Base-by-base conservation (phyloP, 1,140 invertebrate genomes). In the Drosophila repletoides region DNA sequence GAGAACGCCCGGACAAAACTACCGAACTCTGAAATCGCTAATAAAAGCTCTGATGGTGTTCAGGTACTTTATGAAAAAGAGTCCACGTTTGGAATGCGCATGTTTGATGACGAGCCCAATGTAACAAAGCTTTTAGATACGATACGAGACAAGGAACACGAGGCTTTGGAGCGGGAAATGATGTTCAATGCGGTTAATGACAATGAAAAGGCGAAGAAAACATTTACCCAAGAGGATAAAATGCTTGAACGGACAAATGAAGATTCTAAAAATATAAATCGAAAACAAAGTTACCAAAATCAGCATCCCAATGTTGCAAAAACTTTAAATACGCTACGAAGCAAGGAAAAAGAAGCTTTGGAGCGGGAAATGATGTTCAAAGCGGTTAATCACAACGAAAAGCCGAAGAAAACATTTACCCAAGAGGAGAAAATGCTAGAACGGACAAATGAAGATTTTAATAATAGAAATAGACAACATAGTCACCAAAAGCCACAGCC, bases 51-150 rank as follows among this genome's bases (percentile, higher is more conserved):
- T 3, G 34, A 38, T 2, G 29, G 1, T 1, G 7, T 28, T n/a
- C 5, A 49, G 7, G 2, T 43, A 15, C 28, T 49, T 5, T 33
- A 60, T 15, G 46, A 45, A 0, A 24, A 45, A 17, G 56, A 67
- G 12, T 22, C 36, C 0, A 36, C 9, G 28, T 12, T 15, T 10
- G 14, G 15, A 4, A 26, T 24, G 5, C 55, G 19, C 1, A 17
- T 14, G 2, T 24, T 56, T 26, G 29, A 41, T 7, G 19, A 60
- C 14, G 28, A 66, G 28, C 21, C 24, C 0, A 31, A 49, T 24
- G 43, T 51, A n/a, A 14, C 3, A 5, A 46, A 6, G 3, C 15
- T 48, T 22, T 17, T 31, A 6, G 33, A 67, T 0, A 24, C 19
- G n/a, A 40, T 55, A 5, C 19, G 26, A 7, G 6, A 26, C 10